Conservation (phyloP, 2,888 invertebrate genomes). For the Campaea margaritaria region DNA sequence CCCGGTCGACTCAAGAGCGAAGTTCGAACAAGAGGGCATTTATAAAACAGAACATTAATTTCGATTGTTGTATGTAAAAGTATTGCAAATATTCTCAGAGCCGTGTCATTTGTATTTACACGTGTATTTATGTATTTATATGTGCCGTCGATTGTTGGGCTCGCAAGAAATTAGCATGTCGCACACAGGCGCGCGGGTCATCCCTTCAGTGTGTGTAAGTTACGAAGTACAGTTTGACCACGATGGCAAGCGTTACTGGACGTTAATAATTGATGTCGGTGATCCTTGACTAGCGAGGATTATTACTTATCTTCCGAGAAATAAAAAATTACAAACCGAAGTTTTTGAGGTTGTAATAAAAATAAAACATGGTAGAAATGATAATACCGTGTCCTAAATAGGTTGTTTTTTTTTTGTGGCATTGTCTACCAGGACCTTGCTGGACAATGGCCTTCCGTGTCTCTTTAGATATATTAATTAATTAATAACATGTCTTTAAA, state of each 20-base stretch:
- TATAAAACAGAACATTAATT: constrained; percentile 40
- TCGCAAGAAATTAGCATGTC: constrained; percentile 77
- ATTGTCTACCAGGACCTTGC: no score
- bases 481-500: no score
- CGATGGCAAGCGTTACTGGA: constrained; percentile 13
- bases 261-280: constrained; percentile 6
- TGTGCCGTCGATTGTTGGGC: constrained; percentile 59
- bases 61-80: constrained; percentile 49
- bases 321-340: no score
- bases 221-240: constrained; percentile 19
- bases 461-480: no score
- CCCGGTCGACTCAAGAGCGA: constrained; percentile 31
- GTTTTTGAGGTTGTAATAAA: no score
- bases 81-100: constrained; percentile 52
- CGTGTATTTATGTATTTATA: constrained; percentile 44
- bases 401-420: no score
- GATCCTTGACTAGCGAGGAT: not conserved
- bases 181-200: constrained; percentile 41
- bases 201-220: constrained; percentile 39
- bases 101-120: constrained; percentile 45
- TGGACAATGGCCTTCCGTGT: no score
- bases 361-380: no score
- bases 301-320: no score
- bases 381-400: no score
- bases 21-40: constrained; percentile 38